Evolutionary conservation across 2,113 vertebrate species (phyloP).

Genomic region (Hirundichthys speculiger): DNA sequence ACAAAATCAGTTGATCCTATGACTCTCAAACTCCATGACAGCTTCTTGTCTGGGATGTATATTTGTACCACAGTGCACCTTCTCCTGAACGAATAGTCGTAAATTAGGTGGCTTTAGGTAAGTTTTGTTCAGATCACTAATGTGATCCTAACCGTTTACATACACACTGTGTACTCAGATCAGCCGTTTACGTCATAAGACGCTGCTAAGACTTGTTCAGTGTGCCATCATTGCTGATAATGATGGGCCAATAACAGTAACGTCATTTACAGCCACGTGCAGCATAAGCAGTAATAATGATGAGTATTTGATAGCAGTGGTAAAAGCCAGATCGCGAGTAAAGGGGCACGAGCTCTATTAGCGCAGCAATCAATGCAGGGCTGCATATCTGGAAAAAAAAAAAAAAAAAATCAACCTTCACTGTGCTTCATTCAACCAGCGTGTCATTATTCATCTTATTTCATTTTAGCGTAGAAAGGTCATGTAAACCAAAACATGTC

Average conservation of each 20-base stretch:
- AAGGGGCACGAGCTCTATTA: slow-evolving; percentile 41
- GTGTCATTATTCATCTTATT: slow-evolving; percentile 25
- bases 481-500: neutral
- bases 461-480: slow-evolving; percentile 8
- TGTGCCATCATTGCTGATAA: slow-evolving; percentile 33
- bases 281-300: slow-evolving; percentile 50
- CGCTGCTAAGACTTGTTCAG: slow-evolving; percentile 24
- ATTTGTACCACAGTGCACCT: slow-evolving; percentile 43
- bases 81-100: slow-evolving; percentile 23
- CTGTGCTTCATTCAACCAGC: slow-evolving; percentile 6
- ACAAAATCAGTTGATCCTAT: slow-evolving; percentile 60
- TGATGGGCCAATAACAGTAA: slow-evolving; percentile 58
- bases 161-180: slow-evolving; percentile 16
- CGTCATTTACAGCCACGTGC: slow-evolving; percentile 28
- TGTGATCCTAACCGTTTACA: slow-evolving; percentile 3
- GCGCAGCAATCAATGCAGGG: slow-evolving; percentile 52
- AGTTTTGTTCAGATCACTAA: slow-evolving; percentile 11
- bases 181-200: slow-evolving; percentile 46
- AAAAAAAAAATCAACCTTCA: slow-evolving; percentile 34
- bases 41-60: slow-evolving; percentile 30
- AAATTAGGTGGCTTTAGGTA: too few species aligned
- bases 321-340: slow-evolving; percentile 41
- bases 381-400: slow-evolving; percentile 48
- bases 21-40: slow-evolving; percentile 38
- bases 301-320: slow-evolving; percentile 22